Conservation (phyloP, 2,113 vertebrate species). For the Anguilla rostrata region DNA sequence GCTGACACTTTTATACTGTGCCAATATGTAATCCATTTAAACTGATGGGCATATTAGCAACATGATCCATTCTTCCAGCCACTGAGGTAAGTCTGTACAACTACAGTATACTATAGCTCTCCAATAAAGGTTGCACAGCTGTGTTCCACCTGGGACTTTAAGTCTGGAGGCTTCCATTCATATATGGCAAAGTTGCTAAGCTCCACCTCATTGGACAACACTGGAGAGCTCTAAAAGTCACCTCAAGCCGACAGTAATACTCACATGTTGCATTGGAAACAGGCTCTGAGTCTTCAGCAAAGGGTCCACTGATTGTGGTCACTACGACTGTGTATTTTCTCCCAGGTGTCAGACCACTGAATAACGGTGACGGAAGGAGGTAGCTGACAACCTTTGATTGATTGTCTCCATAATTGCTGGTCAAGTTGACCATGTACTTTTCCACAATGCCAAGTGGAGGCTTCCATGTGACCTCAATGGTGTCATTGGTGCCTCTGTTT, state of each 20-base stretch:
- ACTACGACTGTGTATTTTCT: slow-evolving; percentile 44
- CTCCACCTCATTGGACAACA: not conserved
- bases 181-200: not conserved
- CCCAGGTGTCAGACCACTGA: slow-evolving; percentile 48
- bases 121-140: not conserved
- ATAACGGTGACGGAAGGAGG: not conserved
- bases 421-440: slow-evolving; percentile 33
- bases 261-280: slow-evolving; percentile 62
- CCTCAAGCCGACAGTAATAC: slow-evolving; percentile 34
- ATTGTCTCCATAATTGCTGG: not conserved
- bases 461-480: slow-evolving; percentile 55
- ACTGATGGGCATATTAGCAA: too few species aligned
- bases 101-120: too few species aligned
- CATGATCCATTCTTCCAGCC: not conserved
- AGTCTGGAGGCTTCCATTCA: not conserved
- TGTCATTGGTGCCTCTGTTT: slow-evolving; percentile 50
- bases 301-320: slow-evolving; percentile 48
- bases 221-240: not conserved
- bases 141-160: not conserved
- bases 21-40: not conserved
- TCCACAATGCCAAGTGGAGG: slow-evolving; percentile 48
- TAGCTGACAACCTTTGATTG: accelerated
- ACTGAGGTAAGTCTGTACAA: too few species aligned
- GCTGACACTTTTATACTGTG: too few species aligned
- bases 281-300: slow-evolving; percentile 36